Evolutionary conservation across 2,797 vertebrate species (phyloP).

Genomic region (Halcyon chelicuti): DNA sequence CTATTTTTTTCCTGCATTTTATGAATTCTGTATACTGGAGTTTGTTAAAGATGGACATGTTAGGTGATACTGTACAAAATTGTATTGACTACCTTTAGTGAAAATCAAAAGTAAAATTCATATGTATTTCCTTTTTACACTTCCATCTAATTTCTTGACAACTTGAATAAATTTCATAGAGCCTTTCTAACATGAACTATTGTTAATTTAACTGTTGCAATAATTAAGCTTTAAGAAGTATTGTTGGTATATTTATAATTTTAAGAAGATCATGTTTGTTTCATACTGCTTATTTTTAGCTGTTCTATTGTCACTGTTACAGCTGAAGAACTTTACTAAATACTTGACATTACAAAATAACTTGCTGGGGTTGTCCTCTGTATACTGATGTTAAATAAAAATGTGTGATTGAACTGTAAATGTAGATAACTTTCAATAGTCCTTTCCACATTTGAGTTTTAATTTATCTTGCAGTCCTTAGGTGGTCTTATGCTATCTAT

Average conservation of each 20-base stretch:
- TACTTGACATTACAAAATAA: slow-evolving; percentile 68
- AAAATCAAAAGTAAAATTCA: slow-evolving; percentile 75
- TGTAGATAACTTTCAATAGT: slow-evolving; percentile 67
- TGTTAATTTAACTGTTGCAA: slow-evolving; percentile 75
- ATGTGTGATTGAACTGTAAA: slow-evolving; percentile 68
- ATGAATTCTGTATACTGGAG: slow-evolving; percentile 72
- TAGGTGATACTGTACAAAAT: slow-evolving; percentile 75
- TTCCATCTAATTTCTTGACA: slow-evolving; percentile 77
- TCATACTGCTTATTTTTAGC: slow-evolving; percentile 74
- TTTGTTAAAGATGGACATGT: slow-evolving; percentile 72
- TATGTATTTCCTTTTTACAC: slow-evolving; percentile 76
- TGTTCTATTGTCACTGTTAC: slow-evolving; percentile 73
- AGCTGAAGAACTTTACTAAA: slow-evolving; percentile 70
- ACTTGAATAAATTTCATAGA: slow-evolving; percentile 80
- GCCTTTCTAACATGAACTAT: slow-evolving; percentile 76
- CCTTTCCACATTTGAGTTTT: slow-evolving; percentile 66
- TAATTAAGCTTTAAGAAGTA: slow-evolving; percentile 76
- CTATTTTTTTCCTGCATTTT: slow-evolving; percentile 62
- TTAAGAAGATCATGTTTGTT: slow-evolving; percentile 75
- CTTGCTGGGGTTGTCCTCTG: slow-evolving; percentile 74
- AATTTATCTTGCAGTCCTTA: slow-evolving; percentile 40
- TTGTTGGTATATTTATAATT: slow-evolving; percentile 75
- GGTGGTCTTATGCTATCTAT: slow-evolving; percentile 24
- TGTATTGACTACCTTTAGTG: slow-evolving; percentile 74
- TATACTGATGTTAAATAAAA: slow-evolving; percentile 76